A percentile compares a stretch with the other conserved stretches of the same genome.
Evolutionary conservation across 35 echinoderm and acorn worm genomes (phyloP).

Genomic region (Lytechinus pictus): DNA sequence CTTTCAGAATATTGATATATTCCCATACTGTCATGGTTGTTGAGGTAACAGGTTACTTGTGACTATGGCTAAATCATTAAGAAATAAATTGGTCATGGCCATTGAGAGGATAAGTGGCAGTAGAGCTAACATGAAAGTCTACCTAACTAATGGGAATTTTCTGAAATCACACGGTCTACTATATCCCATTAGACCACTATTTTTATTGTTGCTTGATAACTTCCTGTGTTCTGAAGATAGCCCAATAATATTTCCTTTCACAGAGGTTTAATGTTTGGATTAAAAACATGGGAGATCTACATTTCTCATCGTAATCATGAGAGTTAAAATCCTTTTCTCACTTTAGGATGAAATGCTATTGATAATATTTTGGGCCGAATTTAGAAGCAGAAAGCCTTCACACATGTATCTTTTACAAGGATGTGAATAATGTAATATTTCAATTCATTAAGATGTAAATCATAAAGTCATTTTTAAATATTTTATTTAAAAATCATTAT

Average conservation of each 20-base stretch:
- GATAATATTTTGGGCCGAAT: background rate
- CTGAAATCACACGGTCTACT: background rate
- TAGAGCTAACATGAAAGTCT: background rate
- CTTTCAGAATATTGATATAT: no score
- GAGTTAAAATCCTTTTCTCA: background rate
- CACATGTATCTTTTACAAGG: background rate
- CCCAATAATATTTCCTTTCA: conserved; percentile 45
- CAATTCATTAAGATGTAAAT: background rate
- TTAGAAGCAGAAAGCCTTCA: background rate
- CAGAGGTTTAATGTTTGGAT: conserved; percentile 30
- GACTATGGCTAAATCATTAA: background rate
- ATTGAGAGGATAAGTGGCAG: background rate
- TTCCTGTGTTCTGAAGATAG: background rate
- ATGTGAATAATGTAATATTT: background rate
- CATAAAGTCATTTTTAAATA: no score
- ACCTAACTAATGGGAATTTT: background rate
- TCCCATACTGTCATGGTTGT: no score
- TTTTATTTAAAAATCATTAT: no score
- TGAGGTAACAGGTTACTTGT: background rate
- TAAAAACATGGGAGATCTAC: background rate
- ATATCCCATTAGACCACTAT: background rate
- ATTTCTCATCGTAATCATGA: background rate
- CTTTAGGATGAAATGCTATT: background rate
- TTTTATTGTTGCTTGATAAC: conserved; percentile 33
- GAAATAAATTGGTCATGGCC: background rate